Conservation (phyloP, 2,888 invertebrate genomes). For the Geophilus truncorum region DNA sequence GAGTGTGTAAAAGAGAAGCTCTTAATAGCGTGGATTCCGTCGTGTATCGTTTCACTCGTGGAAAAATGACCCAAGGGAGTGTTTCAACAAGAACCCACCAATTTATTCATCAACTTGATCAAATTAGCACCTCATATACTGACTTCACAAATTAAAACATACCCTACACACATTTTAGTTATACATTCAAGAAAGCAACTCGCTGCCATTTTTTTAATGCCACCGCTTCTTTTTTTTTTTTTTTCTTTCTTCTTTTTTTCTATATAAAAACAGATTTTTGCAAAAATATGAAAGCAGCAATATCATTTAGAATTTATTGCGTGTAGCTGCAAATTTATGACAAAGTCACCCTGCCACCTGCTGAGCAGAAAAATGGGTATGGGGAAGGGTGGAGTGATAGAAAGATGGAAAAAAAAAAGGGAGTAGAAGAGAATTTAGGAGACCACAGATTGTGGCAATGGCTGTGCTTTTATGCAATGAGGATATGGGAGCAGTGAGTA, state of each 20-base stretch:
- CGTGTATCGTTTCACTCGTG: not conserved
- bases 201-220: not conserved
- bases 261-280: conserved; percentile 14
- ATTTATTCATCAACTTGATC: conserved; percentile 11
- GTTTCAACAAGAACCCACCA: not conserved
- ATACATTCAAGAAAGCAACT: not conserved
- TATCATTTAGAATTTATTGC: conserved; percentile 8
- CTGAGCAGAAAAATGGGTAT: conserved; percentile 1
- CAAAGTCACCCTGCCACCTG: conserved; percentile 14
- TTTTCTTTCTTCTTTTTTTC: not conserved
- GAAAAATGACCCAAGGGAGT: conserved; percentile 7
- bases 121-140: conserved; percentile 1
- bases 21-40: not conserved
- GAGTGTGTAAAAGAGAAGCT: not conserved
- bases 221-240: too few species aligned
- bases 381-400: not conserved
- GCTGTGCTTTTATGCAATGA: conserved; percentile 8
- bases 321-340: conserved; percentile 16
- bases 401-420: not conserved
- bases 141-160: not conserved
- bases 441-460: conserved; percentile 20
- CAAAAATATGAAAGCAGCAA: conserved; percentile 3
- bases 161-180: not conserved
- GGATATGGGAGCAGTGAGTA: conserved; percentile 14
- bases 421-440: conserved; percentile 16